Conservation (phyloP, 2,113 vertebrate species). For the Gyps fulvus region DNA sequence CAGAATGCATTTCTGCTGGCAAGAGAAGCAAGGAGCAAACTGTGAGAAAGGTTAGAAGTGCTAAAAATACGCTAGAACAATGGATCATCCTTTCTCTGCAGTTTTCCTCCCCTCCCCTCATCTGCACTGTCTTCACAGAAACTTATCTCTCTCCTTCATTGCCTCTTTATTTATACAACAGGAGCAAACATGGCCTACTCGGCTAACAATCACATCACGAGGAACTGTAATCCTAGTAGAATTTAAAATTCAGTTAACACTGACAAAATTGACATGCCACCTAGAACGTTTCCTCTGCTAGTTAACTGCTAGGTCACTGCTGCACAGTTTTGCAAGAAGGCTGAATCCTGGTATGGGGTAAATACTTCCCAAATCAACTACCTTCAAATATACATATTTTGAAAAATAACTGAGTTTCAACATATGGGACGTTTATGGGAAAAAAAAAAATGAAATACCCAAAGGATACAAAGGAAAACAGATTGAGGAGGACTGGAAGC, state of each 20-base stretch:
- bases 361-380: background rate
- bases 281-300: background rate
- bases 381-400: background rate
- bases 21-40: slow-evolving; percentile 22
- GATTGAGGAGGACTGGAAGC: background rate
- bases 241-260: background rate
- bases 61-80: slow-evolving; percentile 44
- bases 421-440: background rate
- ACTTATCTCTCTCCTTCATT: background rate
- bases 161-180: background rate
- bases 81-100: background rate
- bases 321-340: background rate
- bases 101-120: background rate
- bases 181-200: background rate
- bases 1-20: slow-evolving; percentile 24
- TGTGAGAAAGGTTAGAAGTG: slow-evolving; percentile 21
- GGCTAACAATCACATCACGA: background rate
- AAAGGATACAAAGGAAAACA: background rate
- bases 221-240: background rate
- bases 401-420: background rate
- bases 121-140: background rate
- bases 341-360: background rate
- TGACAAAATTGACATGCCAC: background rate
- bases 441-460: background rate
- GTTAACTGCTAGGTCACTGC: background rate